Conservation (phyloP, 2,797 vertebrate species). For the Pipistrellus pipistrellus region DNA sequence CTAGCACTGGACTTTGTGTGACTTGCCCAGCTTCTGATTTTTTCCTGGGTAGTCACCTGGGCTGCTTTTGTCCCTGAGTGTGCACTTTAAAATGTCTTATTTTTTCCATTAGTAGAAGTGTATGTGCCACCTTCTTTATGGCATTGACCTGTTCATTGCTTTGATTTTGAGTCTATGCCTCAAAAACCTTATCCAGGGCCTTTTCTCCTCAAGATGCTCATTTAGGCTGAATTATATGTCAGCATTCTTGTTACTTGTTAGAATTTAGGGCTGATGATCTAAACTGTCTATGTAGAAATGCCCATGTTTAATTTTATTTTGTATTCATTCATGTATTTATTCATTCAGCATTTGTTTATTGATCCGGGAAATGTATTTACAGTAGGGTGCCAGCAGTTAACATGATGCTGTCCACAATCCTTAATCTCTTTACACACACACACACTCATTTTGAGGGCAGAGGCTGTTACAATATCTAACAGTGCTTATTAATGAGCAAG, state of each 20-base stretch:
- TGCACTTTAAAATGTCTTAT: background rate
- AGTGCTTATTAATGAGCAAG: background rate
- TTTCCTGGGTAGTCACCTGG: background rate
- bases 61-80: background rate
- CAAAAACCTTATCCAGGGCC: background rate
- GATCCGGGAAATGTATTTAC: background rate
- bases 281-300: background rate
- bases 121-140: background rate
- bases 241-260: background rate
- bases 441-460: background rate
- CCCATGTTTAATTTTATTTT: constrained; percentile 23
- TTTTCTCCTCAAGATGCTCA: background rate
- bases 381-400: background rate
- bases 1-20: background rate
- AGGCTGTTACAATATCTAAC: background rate
- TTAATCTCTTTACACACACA: background rate
- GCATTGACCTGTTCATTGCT: background rate
- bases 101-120: background rate
- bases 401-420: background rate
- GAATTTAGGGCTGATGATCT: background rate
- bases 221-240: background rate
- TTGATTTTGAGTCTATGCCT: background rate
- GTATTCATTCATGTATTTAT: constrained; percentile 7
- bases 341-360: background rate
- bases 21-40: background rate